Evolutionary conservation across 2,888 invertebrate genomes (phyloP).

Genomic region (Panzeria rudis): DNA sequence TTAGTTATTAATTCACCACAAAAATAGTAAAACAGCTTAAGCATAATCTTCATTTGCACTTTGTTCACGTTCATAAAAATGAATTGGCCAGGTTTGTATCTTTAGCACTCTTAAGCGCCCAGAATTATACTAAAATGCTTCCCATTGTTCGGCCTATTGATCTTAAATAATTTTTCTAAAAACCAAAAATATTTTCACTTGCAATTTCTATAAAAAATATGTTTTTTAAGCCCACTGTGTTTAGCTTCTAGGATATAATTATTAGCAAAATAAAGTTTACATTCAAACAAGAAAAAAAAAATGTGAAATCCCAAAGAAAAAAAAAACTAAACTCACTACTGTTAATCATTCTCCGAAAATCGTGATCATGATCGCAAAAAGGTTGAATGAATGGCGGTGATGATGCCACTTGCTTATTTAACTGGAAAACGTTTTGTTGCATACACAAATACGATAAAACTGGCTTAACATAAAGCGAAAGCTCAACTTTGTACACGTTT

Average conservation of each 20-base stretch:
- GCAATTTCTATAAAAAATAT: neutral
- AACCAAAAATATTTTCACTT: neutral
- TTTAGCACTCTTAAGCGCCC: no score
- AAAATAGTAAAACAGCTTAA: no score
- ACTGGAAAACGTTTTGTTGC: constrained; percentile 27
- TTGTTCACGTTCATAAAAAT: no score
- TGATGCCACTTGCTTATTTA: constrained; percentile 65
- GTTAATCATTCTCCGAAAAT: constrained; percentile 60
- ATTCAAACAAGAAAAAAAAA: constrained; percentile 14
- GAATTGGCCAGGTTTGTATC: no score
- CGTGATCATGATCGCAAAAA: constrained; percentile 66
- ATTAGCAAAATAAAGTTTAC: constrained; percentile 50
- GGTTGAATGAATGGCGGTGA: constrained; percentile 38
- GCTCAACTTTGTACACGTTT: constrained; percentile 22
- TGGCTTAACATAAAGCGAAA: constrained; percentile 49
- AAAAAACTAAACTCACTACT: constrained; percentile 49
- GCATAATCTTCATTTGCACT: no score
- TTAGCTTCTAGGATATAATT: constrained; percentile 45
- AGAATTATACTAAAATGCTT: no score
- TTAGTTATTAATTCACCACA: no score
- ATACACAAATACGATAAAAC: constrained; percentile 2
- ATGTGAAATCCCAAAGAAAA: neutral
- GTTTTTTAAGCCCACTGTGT: constrained; percentile 26
- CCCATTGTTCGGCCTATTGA: no score
- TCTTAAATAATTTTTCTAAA: no score